These are phyloP conservation scores for Zaprionus bogoriensis DNA, from an alignment of 2,888 invertebrate genomes.

Conservation along the genomic window DNA sequence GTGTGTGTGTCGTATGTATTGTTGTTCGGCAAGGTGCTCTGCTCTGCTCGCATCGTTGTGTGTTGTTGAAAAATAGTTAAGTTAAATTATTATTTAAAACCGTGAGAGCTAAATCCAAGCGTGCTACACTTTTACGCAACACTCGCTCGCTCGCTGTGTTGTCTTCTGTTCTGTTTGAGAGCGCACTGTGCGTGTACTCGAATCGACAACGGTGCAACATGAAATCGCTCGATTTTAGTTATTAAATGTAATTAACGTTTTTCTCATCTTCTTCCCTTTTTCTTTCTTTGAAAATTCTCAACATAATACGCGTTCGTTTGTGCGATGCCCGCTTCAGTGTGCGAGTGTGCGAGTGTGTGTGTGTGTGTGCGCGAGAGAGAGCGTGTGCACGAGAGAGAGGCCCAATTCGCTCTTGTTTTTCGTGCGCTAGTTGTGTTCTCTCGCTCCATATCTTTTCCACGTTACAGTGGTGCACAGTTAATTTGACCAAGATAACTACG, in stretches of 20 bases:
- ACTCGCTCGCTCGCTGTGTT: background rate
- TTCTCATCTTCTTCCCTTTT: conserved; percentile 47
- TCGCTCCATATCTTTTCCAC: conserved; percentile 49
- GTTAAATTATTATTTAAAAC: conserved; percentile 59
- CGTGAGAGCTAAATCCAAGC: conserved; percentile 31
- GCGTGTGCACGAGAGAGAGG: conserved; percentile 14
- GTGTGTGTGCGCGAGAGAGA: background rate
- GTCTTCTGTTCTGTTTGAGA: background rate
- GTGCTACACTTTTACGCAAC: conserved; percentile 34
- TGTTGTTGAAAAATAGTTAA: conserved; percentile 68
- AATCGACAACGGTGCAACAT: background rate
- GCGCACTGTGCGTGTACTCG: background rate
- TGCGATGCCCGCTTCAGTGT: conserved; percentile 30
- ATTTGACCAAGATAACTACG: conserved; percentile 35
- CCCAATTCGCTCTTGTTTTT: conserved; percentile 30
- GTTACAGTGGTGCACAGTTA: conserved; percentile 43
- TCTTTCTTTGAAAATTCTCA: conserved; percentile 69
- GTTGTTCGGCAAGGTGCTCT: conserved; percentile 58
- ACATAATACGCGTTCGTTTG: conserved; percentile 73
- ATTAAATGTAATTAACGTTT: conserved; percentile 54
- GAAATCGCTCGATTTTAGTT: conserved; percentile 22
- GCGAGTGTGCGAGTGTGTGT: conserved; percentile 24
- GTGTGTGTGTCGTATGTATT: conserved; percentile 40
- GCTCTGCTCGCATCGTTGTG: conserved; percentile 12
- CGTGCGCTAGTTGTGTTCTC: conserved; percentile 35